These are phyloP conservation scores for Catharus minimus DNA, from an alignment of 2,113 vertebrate species.

Conservation along the genomic window DNA sequence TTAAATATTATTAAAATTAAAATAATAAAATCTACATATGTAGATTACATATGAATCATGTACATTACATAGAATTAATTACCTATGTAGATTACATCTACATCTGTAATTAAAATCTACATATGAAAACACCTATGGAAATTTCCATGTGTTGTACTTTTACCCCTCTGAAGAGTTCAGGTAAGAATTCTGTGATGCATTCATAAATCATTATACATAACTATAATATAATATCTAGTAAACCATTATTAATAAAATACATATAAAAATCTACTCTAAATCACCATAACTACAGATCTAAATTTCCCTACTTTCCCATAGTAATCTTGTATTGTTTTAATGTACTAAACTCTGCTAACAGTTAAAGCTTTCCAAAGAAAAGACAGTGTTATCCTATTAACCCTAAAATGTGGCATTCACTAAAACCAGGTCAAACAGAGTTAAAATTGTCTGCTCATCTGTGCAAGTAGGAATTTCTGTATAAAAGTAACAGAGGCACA, in stretches of 20 bases:
- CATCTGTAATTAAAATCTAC: neutral
- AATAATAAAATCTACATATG: no score
- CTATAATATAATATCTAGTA: neutral
- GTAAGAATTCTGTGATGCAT: neutral
- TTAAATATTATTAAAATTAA: no score
- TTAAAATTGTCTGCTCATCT: neutral
- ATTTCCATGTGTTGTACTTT: neutral
- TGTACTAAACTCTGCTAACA: neutral
- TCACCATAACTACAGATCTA: neutral
- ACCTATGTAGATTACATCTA: no score
- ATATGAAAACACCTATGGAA: neutral
- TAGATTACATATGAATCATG: no score
- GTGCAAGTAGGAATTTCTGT: neutral
- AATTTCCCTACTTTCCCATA: neutral
- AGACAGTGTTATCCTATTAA: neutral
- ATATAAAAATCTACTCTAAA: neutral
- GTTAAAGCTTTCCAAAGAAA: neutral
- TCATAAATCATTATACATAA: neutral
- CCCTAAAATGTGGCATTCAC: neutral
- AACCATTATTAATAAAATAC: neutral
- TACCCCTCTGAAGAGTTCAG: neutral
- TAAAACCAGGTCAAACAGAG: constrained; percentile 8
- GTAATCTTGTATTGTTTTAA: neutral
- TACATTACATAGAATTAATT: no score
- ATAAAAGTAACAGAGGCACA: neutral